These are phyloP conservation scores for Mus musculus DNA, from an alignment of 2,113 vertebrate genomes.

Conservation along the genomic window GRCm39 chr3:113429501-113430000, in stretches of 20 bases:
- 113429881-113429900: neutral
- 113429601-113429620: neutral
- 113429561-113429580: too few species aligned
- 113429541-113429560: too few species aligned
- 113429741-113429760: neutral
- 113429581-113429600: neutral
- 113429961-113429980: neutral
- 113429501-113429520: too few species aligned
- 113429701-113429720: neutral
- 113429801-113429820: neutral
- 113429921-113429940: neutral
- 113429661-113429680: neutral
- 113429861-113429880: neutral
- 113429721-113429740: neutral
- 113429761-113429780: neutral
- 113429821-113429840: neutral
- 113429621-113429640: neutral
- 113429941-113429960: neutral
- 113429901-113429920: too few species aligned
- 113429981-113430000: neutral
- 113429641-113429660: neutral
- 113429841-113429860: neutral
- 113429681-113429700: neutral
- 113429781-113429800: neutral
- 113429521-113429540: too few species aligned